Percentiles rank a stretch among this genome's conserved stretches.
phyloP scores from a whole-genome alignment of 2,113 vertebrate species.

The Colistium nudipinnis region DNA sequence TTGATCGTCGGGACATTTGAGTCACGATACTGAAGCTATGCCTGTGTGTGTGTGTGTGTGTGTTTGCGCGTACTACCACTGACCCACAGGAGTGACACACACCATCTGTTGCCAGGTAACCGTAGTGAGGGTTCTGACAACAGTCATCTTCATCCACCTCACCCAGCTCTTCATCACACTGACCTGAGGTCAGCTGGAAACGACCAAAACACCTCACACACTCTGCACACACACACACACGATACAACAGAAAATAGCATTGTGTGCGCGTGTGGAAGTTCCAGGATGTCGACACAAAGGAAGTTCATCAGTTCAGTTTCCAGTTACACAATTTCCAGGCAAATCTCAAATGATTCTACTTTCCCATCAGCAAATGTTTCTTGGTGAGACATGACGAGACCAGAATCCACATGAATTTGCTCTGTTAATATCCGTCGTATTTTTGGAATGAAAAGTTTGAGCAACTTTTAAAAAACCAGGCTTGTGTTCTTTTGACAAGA shows the following conservation, averaged over 20 bases:
- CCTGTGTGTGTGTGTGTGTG: constrained; percentile 7
- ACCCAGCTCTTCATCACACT: constrained; percentile 53
- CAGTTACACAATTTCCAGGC: too few relatives aligned
- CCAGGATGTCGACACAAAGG: background rate
- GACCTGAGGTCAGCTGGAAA: constrained; percentile 7
- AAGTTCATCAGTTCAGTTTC: background rate
- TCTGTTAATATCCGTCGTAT: too few relatives aligned
- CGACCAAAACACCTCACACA: constrained; percentile 55
- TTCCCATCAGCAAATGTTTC: too few relatives aligned
- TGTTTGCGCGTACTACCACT: constrained; percentile 29
- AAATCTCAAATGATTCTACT: too few relatives aligned
- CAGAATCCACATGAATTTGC: too few relatives aligned
- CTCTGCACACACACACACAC: constrained; percentile 38
- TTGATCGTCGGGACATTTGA: too few relatives aligned
- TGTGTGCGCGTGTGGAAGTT: background rate
- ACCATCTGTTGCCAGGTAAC: constrained; percentile 37
- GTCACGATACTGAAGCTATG: too few relatives aligned
- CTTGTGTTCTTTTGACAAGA: too few relatives aligned
- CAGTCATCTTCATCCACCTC: constrained; percentile 60
- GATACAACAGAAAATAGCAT: too few relatives aligned
- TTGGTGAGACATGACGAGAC: too few relatives aligned
- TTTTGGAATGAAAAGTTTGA: too few relatives aligned
- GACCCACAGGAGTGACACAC: constrained; percentile 63
- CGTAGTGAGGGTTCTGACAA: constrained; percentile 57
- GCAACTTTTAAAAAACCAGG: too few relatives aligned